Conservation (phyloP, 2,888 invertebrate species). For the Sicus ferrugineus region DNA sequence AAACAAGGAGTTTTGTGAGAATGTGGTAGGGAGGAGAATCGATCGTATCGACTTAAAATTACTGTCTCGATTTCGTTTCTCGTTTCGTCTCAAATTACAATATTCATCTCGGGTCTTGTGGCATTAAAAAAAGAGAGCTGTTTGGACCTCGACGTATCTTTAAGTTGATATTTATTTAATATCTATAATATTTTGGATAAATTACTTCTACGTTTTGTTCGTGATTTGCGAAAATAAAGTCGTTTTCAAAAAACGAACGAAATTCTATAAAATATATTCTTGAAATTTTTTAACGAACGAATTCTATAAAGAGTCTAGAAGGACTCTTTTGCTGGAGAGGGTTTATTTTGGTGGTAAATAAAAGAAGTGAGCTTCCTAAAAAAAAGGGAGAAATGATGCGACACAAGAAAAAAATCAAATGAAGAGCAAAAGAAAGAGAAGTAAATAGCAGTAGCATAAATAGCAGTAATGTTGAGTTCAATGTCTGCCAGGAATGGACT, state of each 20-base stretch:
- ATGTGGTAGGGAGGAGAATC: too few species aligned
- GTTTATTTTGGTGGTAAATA: too few species aligned
- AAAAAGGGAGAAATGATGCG: neutral
- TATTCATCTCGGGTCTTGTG: neutral
- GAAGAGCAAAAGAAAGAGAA: neutral
- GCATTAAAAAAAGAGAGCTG: too few species aligned
- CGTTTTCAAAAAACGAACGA: slow-evolving; percentile 13
- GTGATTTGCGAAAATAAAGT: slow-evolving; percentile 13
- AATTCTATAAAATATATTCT: too few species aligned
- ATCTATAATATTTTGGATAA: too few species aligned
- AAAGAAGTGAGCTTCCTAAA: neutral
- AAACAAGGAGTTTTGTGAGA: too few species aligned
- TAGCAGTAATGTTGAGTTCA: slow-evolving; percentile 15
- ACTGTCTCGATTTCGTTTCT: neutral
- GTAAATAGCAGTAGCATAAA: neutral
- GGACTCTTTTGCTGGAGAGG: too few species aligned
- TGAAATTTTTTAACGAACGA: too few species aligned
- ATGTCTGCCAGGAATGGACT: slow-evolving; percentile 31
- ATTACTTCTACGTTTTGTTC: neutral
- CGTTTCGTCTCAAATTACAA: neutral
- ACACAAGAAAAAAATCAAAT: neutral
- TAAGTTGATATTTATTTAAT: too few species aligned
- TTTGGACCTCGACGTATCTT: too few species aligned
- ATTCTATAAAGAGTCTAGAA: too few species aligned
- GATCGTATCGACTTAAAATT: neutral